Evolutionary conservation across 1,140 invertebrate genomes (phyloP).

Genomic region (Calycopis cecrops): DNA sequence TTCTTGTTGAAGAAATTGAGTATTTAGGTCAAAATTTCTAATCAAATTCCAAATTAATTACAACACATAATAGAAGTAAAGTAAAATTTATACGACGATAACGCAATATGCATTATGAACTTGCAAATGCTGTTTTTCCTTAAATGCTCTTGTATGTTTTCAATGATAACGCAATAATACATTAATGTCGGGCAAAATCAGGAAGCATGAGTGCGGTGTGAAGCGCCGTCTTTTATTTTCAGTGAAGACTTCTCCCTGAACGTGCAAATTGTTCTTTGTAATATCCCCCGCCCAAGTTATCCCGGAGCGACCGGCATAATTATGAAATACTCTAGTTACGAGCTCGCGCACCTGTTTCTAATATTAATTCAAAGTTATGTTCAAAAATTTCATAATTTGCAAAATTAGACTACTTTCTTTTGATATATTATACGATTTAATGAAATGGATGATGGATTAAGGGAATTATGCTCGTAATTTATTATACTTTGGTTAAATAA

Average conservation of each 20-base stretch:
- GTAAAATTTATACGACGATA: too few relatives aligned
- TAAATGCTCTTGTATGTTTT: conserved; percentile 1
- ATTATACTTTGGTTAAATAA: too few relatives aligned
- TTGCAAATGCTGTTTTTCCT: background rate
- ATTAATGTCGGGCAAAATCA: conserved; percentile 14
- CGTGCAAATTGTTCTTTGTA: conserved; percentile 42
- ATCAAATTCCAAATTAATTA: too few relatives aligned
- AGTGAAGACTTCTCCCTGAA: conserved; percentile 25
- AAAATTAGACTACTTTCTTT: conserved; percentile 22
- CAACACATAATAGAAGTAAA: too few relatives aligned
- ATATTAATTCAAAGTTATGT: conserved; percentile 38
- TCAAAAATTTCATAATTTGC: conserved; percentile 31
- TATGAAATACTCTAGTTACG: conserved; percentile 41
- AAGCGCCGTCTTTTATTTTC: conserved; percentile 33
- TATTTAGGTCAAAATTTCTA: too few relatives aligned
- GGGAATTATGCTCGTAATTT: conserved; percentile 1
- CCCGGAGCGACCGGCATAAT: conserved; percentile 32
- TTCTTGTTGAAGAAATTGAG: too few relatives aligned
- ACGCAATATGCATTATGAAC: too few relatives aligned
- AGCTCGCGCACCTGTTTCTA: conserved; percentile 37
- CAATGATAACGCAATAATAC: conserved; percentile 18
- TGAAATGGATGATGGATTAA: conserved; percentile 3
- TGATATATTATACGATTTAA: conserved; percentile 7
- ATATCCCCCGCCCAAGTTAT: conserved; percentile 33
- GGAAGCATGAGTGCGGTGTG: conserved; percentile 19